phyloP scores from a whole-genome alignment of 2,113 vertebrate genomes.

The Ursus arctos region DNA sequence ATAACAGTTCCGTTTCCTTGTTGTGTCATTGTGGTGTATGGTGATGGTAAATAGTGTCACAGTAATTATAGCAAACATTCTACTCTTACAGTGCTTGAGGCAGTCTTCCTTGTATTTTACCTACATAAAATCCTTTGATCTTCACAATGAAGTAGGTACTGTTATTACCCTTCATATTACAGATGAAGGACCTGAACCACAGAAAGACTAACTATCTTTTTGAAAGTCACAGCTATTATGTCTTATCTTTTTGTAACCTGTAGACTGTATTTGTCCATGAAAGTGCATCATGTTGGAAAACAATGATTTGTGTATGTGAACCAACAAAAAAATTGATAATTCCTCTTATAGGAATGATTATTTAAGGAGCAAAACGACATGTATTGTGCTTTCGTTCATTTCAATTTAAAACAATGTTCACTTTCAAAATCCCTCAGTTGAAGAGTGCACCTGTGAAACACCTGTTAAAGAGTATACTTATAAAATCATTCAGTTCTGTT shows the following conservation, averaged over 20 bases:
- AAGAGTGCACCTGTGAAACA: not conserved
- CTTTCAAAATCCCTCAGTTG: not conserved
- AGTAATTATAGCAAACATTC: not conserved
- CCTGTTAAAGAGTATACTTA: not conserved
- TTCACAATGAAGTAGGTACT: not conserved
- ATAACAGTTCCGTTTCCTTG: not conserved
- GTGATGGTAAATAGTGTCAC: not conserved
- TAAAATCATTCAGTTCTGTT: not conserved
- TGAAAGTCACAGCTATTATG: not conserved
- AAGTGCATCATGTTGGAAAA: not conserved
- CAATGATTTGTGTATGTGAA: not conserved
- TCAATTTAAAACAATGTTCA: not conserved
- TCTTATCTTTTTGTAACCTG: not conserved
- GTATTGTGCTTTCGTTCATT: not conserved
- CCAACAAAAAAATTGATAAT: not conserved
- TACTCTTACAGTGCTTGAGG: not conserved
- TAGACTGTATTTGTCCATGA: not conserved
- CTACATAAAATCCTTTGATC: not conserved
- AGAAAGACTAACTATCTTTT: not conserved
- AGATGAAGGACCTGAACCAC: not conserved
- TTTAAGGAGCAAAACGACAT: not conserved
- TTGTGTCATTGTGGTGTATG: not conserved
- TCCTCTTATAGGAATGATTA: not conserved
- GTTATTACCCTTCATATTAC: not conserved
- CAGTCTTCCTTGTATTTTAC: not conserved